Evolutionary conservation across 2,113 vertebrate species (phyloP).

Genomic region (Litocranius walleri): DNA sequence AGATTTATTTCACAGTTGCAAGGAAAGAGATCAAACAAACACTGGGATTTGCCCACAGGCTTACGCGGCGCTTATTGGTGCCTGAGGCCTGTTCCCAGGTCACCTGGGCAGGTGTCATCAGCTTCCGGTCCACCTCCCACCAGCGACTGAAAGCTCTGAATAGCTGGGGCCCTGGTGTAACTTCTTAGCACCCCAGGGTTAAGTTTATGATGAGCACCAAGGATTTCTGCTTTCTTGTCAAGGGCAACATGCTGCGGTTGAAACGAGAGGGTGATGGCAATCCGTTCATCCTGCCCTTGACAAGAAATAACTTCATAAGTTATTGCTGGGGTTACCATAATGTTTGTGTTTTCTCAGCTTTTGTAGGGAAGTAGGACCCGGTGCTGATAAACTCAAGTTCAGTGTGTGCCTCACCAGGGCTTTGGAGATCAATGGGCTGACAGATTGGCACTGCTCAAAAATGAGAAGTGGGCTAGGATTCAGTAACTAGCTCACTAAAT

Average conservation of each 20-base stretch:
- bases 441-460: too few species aligned
- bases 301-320: neutral
- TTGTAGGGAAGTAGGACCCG: neutral
- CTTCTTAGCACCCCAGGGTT: neutral
- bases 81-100: neutral
- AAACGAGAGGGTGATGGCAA: fast-evolving
- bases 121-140: conserved; percentile 8
- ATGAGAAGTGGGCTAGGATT: fast-evolving
- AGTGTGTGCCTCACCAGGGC: neutral
- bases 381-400: neutral
- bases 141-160: neutral
- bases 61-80: neutral
- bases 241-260: neutral
- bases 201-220: neutral
- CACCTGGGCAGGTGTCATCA: conserved; percentile 52
- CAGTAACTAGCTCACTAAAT: fast-evolving
- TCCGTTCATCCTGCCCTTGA: neutral
- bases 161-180: neutral
- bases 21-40: neutral
- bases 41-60: neutral
- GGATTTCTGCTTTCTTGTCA: neutral
- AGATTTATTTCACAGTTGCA: neutral
- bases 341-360: neutral
- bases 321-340: too few species aligned
- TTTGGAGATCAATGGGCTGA: neutral